Base-by-base conservation (phyloP, 2,888 invertebrate species). In the Theretra japonica region DNA sequence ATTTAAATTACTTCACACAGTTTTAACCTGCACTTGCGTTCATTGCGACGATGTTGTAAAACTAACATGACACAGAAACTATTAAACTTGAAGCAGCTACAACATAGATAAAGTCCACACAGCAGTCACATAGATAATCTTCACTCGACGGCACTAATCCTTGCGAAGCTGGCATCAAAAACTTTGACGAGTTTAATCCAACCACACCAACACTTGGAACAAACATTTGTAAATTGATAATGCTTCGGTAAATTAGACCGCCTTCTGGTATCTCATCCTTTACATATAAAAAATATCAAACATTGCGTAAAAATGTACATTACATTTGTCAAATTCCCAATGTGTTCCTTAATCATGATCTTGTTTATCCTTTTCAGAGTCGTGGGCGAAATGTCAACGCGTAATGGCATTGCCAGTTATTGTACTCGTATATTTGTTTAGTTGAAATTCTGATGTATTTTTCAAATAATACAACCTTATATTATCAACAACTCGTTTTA, bases 301-400 rank as follows among this genome's bases (percentile, higher is more conserved):
- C n/a, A 53, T 53, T n/a, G 4, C 19, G 19, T 53, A 53, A n/a
- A 53, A 53, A 53, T 15, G 53, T 5, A 53, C 53, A 53, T 17
- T 53, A 53, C 53, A 53, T 53, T 6, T n/a, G 41, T 41, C 41
- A 41, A 41, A 41, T 41, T 41, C 41, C 11, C 41, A 41, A 41
- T 41, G 41, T 41, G 15, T 41, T 41, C 41, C 41, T 41, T 41
- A 41, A 41, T 41, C 41, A 41, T 41, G 41, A 41, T 41, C 41
- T 41, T 41, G 41, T 41, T 41, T 41, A 11, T 25, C 25, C 25
- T 28, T 25, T 21, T 53, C 19, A n/a, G 53, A 7, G 4, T 11
- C 17, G 58, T 58, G 58, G 58, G 58, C 58, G 58, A 58, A 58
- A 58, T 58, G 58, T 58, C 58, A 58, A 58, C 25, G 15, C 25